Percentiles rank a stretch among this genome's conserved stretches.
phyloP scores from a whole-genome alignment of 2,888 invertebrate species.

The Ernsta delagoae region DNA sequence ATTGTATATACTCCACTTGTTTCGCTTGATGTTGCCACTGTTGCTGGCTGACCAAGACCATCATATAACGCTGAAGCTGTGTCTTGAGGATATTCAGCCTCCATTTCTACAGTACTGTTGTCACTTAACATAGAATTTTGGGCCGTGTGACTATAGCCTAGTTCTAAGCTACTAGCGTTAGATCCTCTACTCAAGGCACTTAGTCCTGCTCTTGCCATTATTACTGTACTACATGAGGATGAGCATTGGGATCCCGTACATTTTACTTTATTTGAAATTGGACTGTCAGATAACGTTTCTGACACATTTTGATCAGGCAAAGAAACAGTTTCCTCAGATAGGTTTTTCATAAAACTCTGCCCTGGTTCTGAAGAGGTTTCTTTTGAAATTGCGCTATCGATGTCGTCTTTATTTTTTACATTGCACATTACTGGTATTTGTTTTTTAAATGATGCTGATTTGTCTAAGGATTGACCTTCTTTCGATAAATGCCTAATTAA shows the following conservation, averaged over 20 bases:
- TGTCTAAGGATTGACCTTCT: constrained; percentile 59
- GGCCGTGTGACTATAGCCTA: constrained; percentile 94
- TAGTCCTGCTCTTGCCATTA: constrained; percentile 85
- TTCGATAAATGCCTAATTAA: constrained; percentile 65
- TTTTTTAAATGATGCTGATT: constrained; percentile 70
- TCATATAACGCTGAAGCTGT: constrained; percentile 86
- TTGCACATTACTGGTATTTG: constrained; percentile 63
- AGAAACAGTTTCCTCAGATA: constrained; percentile 66
- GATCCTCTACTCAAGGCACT: constrained; percentile 87
- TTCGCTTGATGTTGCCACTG: constrained; percentile 90
- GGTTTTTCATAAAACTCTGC: constrained; percentile 52
- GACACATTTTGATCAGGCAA: constrained; percentile 71
- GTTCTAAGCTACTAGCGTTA: constrained; percentile 92
- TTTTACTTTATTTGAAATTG: constrained; percentile 84
- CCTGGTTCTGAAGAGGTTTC: constrained; percentile 56
- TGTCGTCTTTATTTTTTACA: constrained; percentile 65
- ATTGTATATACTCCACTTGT: constrained; percentile 94
- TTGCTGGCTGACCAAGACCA: constrained; percentile 79
- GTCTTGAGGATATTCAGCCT: constrained; percentile 85
- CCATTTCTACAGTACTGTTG: constrained; percentile 87
- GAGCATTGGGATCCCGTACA: constrained; percentile 93
- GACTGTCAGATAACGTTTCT: constrained; percentile 83
- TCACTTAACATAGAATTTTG: constrained; percentile 93
- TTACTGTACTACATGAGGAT: constrained; percentile 95
- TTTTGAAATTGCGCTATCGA: constrained; percentile 54